phyloP scores from a whole-genome alignment of 2,797 vertebrate genomes.

The Vespertilio murinus region DNA sequence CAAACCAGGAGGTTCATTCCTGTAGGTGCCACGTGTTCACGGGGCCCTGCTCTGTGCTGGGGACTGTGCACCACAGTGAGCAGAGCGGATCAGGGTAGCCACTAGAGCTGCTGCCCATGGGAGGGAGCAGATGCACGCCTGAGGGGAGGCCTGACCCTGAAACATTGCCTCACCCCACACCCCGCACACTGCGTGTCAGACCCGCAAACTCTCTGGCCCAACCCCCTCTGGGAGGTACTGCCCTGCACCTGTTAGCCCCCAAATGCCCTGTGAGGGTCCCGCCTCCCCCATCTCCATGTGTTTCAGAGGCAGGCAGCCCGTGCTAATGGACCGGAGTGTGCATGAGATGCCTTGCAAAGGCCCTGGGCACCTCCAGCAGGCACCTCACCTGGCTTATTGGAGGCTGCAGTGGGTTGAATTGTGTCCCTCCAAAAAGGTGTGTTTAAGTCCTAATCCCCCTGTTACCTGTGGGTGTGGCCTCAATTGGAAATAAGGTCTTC shows the following conservation, averaged over 20 bases:
- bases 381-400: background rate
- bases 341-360: accelerated
- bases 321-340: background rate
- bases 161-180: too few species aligned
- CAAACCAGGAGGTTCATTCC: background rate
- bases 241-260: accelerated
- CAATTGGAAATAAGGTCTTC: background rate
- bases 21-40: background rate
- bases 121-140: accelerated
- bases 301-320: background rate
- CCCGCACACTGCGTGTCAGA: background rate
- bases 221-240: background rate
- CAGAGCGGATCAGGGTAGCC: background rate
- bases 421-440: background rate
- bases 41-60: background rate
- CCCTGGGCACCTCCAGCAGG: background rate
- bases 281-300: too few species aligned
- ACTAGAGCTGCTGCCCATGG: accelerated
- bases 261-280: too few species aligned
- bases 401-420: background rate
- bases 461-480: background rate
- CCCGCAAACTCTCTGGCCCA: accelerated
- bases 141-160: background rate
- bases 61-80: background rate
- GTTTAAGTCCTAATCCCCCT: background rate